Evolutionary conservation across 2,113 vertebrate genomes (phyloP).

Genomic region (Poecilia latipinna): DNA sequence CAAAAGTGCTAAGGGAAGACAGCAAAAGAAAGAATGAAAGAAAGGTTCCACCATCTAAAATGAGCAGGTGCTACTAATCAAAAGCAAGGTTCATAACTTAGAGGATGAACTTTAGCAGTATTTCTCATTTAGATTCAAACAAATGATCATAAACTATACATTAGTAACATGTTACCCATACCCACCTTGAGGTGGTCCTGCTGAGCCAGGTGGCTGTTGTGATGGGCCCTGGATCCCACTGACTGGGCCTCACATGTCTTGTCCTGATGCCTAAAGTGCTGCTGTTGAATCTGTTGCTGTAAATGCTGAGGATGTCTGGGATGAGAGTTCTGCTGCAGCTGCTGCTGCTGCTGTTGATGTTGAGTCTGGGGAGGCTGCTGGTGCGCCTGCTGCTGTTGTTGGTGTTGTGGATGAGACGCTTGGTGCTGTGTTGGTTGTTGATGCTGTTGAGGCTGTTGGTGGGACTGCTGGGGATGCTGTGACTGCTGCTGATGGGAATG

Average conservation of each 20-base stretch:
- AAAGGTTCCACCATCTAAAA: too few species aligned
- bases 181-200: slow-evolving; percentile 83
- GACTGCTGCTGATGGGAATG: slow-evolving; percentile 66
- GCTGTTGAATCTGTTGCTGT: slow-evolving; percentile 84
- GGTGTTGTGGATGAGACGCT: slow-evolving; percentile 67
- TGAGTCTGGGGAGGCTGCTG: slow-evolving; percentile 54
- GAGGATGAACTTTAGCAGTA: not conserved
- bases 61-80: too few species aligned
- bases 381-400: slow-evolving; percentile 75
- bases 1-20: too few species aligned
- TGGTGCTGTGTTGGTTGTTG: slow-evolving; percentile 82
- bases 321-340: slow-evolving; percentile 72
- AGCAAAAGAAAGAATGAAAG: too few species aligned
- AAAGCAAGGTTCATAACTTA: not conserved
- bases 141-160: not conserved
- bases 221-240: slow-evolving; percentile 81
- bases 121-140: not conserved
- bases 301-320: slow-evolving; percentile 81
- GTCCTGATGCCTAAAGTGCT: slow-evolving; percentile 92
- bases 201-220: slow-evolving; percentile 85
- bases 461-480: slow-evolving; percentile 67
- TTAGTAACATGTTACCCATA: not conserved
- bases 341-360: slow-evolving; percentile 67
- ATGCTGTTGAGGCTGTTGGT: slow-evolving; percentile 84
- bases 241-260: slow-evolving; percentile 92